Evolutionary conservation across 2,888 invertebrate species (phyloP).

Genomic region (Sialis fuliginosa): DNA sequence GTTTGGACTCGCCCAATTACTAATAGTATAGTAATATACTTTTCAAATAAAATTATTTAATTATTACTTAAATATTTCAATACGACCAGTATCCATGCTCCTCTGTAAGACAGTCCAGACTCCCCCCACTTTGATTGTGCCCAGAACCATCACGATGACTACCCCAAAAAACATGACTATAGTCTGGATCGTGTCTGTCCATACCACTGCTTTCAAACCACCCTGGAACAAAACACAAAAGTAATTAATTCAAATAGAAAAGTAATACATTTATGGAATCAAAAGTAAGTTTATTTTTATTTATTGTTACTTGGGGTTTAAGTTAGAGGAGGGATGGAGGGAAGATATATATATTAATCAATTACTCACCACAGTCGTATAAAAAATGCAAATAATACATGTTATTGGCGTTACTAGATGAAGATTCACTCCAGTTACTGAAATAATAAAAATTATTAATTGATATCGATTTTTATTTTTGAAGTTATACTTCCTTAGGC

Average conservation of each 20-base stretch:
- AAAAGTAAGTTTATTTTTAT: too few relatives aligned
- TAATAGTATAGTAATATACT: too few relatives aligned
- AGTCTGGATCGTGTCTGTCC: conserved; percentile 64
- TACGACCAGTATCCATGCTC: conserved; percentile 39
- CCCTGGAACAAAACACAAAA: conserved; percentile 31
- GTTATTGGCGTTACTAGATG: conserved; percentile 65
- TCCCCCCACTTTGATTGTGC: conserved; percentile 47
- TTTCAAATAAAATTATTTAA: neutral
- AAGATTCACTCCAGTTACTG: conserved; percentile 67
- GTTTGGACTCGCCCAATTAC: too few relatives aligned
- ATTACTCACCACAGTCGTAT: conserved; percentile 66
- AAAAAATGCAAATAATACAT: conserved; percentile 79
- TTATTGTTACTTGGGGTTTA: too few relatives aligned
- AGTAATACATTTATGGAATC: too few relatives aligned
- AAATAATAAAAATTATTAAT: conserved; percentile 20
- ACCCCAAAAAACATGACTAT: conserved; percentile 55
- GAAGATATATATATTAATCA: conserved; percentile 1
- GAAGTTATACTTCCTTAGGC: too few relatives aligned
- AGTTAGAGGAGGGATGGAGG: too few relatives aligned
- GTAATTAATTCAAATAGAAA: too few relatives aligned
- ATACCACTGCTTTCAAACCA: conserved; percentile 61
- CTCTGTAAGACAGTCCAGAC: conserved; percentile 39
- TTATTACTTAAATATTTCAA: conserved; percentile 55
- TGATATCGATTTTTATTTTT: too few relatives aligned
- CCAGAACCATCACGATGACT: conserved; percentile 43